phyloP scores from a whole-genome alignment of 2,888 invertebrate species.

The Hirtodrosophila trivittata region DNA sequence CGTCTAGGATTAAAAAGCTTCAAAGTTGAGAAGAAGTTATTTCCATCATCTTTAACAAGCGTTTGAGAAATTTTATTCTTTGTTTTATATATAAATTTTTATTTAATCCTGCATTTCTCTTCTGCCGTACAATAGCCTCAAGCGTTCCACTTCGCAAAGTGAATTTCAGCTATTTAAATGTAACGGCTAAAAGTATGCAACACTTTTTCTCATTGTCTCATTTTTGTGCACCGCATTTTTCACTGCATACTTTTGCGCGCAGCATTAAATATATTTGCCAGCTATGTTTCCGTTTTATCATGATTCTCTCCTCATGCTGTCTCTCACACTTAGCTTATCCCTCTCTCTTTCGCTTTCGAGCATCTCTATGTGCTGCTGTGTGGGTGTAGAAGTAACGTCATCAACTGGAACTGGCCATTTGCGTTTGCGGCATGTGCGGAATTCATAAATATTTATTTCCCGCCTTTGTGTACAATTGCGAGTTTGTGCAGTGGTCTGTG shows the following conservation, averaged over 20 bases:
- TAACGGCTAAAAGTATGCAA: conserved; percentile 38
- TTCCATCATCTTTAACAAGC: no score
- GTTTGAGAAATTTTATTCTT: no score
- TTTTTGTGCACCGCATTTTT: neutral
- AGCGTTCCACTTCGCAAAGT: neutral
- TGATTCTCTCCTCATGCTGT: neutral
- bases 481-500: conserved; percentile 32
- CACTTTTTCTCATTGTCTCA: conserved; percentile 3
- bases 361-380: conserved; percentile 18
- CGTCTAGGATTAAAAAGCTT: no score
- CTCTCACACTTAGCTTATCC: neutral
- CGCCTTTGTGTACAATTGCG: conserved; percentile 46
- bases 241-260: conserved; percentile 59
- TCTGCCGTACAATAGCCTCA: no score
- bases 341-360: neutral
- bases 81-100: no score
- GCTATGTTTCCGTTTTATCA: conserved; percentile 15
- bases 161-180: conserved; percentile 16
- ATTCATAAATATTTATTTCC: conserved; percentile 71
- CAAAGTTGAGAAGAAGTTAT: no score
- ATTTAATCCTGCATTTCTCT: no score
- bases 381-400: conserved; percentile 52
- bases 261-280: conserved; percentile 20
- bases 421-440: conserved; percentile 59
- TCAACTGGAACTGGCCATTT: conserved; percentile 60